Evolutionary conservation across 1,140 invertebrate genomes (phyloP), one percentile per base, ranked within the genome.

Genomic region (Eumaeus atala): DNA sequence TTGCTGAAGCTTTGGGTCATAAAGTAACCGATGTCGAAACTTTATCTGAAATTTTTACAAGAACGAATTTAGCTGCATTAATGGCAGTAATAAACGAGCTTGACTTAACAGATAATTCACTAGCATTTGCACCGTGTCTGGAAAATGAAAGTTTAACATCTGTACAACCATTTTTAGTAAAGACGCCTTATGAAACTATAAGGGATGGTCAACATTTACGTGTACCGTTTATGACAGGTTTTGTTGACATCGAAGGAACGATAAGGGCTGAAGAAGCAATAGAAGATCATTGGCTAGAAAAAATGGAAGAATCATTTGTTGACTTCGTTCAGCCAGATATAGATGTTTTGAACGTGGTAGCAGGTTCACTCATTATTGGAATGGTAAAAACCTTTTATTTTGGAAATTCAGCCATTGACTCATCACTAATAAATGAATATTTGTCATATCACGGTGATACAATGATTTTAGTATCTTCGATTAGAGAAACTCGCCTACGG

Each of bases 241-340:
- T 70, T 66, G 81, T 84, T 9, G 77, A 86, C 48, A 67, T 72
- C n/a, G 83, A 86, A 65, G 83, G 83, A n/a, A 80, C 79, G 9
- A 75, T 86, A 6, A 66, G 73, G 62, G 57, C 73, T 0, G 59
- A 74, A 56, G 69, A 84, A 66, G 70, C 70, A 14, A 10, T 72
- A 16, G 54, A 69, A 17, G 44, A 63, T 17, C 54, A 77, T 55
- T 84, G 80, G 83, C 48, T 83, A 3, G 44, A 69, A 48, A 72
- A 70, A 74, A 86, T 84, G 77, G 53, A 75, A 18, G 47, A 66
- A 14, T 66, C 62, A 6, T 86, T 86, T 59, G 28, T 21, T 33
- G 66, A 78, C 33, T 83, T 86, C 37, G 37, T 86, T 21, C 83
- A 78, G 66, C 53, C 74, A n/a, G 79, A 84, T 49, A 62, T 86